Base-by-base conservation (phyloP, 2,113 vertebrate species). In the Perognathus longimembris region DNA sequence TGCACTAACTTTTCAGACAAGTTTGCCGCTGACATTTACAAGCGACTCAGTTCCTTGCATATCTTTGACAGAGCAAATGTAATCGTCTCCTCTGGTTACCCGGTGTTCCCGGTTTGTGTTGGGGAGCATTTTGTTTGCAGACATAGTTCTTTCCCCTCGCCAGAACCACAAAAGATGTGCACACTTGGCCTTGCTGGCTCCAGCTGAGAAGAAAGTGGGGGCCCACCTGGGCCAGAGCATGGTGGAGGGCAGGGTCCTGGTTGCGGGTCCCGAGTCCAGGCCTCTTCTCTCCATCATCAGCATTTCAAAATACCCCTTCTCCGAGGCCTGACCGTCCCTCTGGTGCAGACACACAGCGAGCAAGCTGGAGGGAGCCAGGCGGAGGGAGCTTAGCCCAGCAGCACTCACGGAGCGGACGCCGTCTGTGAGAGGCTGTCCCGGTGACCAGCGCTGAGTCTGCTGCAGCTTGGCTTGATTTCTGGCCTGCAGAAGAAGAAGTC, bases 341-440 rank as follows among this genome's bases (percentile, higher is more conserved):
- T 12, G 10, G 9, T 54, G 50, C 50, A 18, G 50, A 54, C 12
- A 54, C 50, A 54, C n/a, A n/a, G n/a, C n/a, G n/a, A n/a, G n/a
- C n/a, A n/a, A n/a, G n/a, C n/a, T n/a, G n/a, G n/a, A n/a, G n/a
- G n/a, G n/a, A n/a, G n/a, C n/a, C 45, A 61, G 34, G 63, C 11
- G 0, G 0, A 57, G 7, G 50, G 45, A n/a, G 7, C 14, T 45
- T 45, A 6, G 26, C 10, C 24, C 42, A 5, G 14, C 45, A 30
- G 20, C 12, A 5, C 5, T 1, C 20, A 0, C 3, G 3, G 0
- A 32, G 42, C 6, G 21, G 22, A 7, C 3, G 1, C 63, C 45
- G 15, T 12, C 74, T 14, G 0, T 32, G 74, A 57, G 42, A 57
- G 32, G 20, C n/a, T 14, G 32, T 11, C 0, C 7, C 7, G 21